Percentiles rank a stretch among this genome's conserved stretches.
Evolutionary conservation across 2,888 invertebrate species (phyloP).

Genomic region (Thereva nobilitata): DNA sequence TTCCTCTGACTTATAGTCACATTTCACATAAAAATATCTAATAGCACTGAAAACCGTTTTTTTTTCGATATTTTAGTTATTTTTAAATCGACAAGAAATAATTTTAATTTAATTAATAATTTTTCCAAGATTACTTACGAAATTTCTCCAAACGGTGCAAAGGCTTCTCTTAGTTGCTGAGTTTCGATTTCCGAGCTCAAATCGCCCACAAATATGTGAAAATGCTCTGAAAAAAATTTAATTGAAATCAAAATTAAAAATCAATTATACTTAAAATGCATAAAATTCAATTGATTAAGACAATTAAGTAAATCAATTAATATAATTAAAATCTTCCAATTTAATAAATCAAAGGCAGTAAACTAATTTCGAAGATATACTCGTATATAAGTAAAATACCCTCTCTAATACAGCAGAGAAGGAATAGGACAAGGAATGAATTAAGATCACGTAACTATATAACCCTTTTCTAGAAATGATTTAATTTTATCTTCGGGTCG

Average conservation of each 20-base stretch:
- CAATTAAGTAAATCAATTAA: background rate
- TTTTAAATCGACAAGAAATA: no score
- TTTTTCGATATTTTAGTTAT: no score
- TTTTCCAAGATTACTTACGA: conserved; percentile 71
- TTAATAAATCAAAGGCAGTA: conserved; percentile 25
- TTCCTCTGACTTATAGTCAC: no score
- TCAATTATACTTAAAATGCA: background rate
- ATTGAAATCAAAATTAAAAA: conserved; percentile 34
- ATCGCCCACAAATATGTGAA: conserved; percentile 99
- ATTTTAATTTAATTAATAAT: background rate
- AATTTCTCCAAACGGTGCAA: conserved; percentile 97
- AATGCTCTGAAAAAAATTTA: conserved; percentile 83
- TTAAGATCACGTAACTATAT: no score
- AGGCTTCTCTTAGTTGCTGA: conserved; percentile 94
- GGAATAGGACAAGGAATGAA: no score
- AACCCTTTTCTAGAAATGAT: conserved; percentile 15
- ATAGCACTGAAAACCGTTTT: no score
- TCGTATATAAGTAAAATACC: background rate
- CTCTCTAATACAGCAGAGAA: no score
- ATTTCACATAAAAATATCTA: no score
- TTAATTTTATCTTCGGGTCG: conserved; percentile 8
- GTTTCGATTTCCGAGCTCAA: conserved; percentile 99
- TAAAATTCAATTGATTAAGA: background rate
- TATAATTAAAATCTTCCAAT: conserved; percentile 1
- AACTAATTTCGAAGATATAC: conserved; percentile 25